phyloP scores from a whole-genome alignment of 2,113 vertebrate species.

The Muntiacus muntjak region DNA sequence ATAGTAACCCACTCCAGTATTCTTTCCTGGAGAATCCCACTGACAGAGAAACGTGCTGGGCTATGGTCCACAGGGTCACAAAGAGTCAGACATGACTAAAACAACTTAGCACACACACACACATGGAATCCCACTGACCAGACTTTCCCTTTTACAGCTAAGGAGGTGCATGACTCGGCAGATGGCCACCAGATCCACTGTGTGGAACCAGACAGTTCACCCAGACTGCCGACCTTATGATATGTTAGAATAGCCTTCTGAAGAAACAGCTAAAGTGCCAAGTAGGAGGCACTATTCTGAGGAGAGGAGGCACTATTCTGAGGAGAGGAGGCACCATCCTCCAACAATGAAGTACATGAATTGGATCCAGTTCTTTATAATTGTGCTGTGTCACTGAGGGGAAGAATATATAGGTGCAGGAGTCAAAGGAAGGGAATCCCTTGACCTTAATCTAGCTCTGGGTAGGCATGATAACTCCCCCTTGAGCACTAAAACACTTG shows the following conservation, averaged over 20 bases:
- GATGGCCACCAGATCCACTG: neutral
- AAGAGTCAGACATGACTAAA: neutral
- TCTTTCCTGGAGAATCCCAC: neutral
- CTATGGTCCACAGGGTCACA: neutral
- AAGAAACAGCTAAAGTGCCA: neutral
- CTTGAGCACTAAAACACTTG: neutral
- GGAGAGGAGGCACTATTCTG: neutral
- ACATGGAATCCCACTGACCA: neutral
- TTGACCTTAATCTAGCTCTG: neutral
- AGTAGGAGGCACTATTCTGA: neutral
- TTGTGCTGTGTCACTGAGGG: neutral
- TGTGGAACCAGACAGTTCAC: neutral
- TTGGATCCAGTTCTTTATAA: neutral
- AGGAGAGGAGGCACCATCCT: rapidly evolving
- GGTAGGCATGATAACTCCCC: neutral
- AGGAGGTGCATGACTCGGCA: neutral
- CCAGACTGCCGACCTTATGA: neutral
- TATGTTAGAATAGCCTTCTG: neutral
- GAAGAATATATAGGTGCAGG: neutral
- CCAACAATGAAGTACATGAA: neutral
- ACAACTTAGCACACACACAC: neutral
- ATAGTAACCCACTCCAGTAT: neutral
- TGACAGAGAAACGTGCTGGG: neutral
- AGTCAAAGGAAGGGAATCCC: neutral
- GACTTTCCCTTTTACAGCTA: neutral